These are phyloP conservation scores for Epinephelus fuscoguttatus DNA, from an alignment of 2,113 vertebrate species.

Conservation along the genomic window DNA sequence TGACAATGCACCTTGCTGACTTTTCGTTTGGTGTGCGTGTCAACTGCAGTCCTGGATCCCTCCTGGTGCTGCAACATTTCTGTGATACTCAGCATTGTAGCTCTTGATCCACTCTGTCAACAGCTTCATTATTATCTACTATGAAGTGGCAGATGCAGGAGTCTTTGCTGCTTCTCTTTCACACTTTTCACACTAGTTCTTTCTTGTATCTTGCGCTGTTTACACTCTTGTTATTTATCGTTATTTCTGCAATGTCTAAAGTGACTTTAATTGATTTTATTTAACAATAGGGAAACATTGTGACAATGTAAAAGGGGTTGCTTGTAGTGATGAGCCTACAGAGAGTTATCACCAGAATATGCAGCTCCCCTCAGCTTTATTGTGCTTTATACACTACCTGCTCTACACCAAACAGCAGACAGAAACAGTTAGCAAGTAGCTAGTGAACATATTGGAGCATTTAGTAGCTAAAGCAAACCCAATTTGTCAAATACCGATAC, in stretches of 20 bases:
- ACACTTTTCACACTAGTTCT: neutral
- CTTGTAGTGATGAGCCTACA: neutral
- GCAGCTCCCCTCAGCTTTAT: neutral
- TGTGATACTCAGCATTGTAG: constrained; percentile 63
- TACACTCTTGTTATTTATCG: neutral
- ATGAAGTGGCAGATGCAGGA: constrained; percentile 13
- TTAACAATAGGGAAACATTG: neutral
- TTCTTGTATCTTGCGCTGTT: neutral
- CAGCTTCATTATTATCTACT: constrained; percentile 43
- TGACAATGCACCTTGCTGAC: constrained; percentile 67
- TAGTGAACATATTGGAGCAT: neutral
- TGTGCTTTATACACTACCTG: neutral
- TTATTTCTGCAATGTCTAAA: neutral
- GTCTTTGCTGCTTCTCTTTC: constrained; percentile 10
- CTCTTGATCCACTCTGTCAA: constrained; percentile 61
- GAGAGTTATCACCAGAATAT: neutral
- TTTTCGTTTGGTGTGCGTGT: constrained; percentile 53
- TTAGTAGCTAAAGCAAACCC: neutral
- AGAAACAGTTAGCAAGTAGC: neutral
- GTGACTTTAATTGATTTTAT: neutral
- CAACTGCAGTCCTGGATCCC: constrained; percentile 51
- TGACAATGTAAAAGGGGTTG: neutral
- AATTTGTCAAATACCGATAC: too few relatives aligned
- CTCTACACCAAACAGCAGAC: neutral
- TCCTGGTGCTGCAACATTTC: constrained; percentile 58